A percentile compares a stretch with the other conserved stretches of the same genome.
These are phyloP conservation scores for Pseudomyrmex concolor DNA, from an alignment of 1,140 invertebrate genomes.

Conservation along the genomic window DNA sequence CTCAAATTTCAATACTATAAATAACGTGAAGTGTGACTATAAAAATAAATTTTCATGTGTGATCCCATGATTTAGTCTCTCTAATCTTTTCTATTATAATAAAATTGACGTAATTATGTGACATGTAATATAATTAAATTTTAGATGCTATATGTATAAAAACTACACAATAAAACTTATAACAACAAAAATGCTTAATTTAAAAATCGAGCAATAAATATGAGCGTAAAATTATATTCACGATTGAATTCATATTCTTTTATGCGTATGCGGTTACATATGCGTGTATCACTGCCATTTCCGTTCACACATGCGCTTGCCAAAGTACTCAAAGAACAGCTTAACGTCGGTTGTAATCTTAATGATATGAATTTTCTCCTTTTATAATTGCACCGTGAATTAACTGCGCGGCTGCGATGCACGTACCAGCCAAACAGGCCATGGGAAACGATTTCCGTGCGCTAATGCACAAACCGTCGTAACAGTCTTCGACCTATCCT, in stretches of 20 bases:
- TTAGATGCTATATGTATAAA: no score
- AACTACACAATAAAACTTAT: no score
- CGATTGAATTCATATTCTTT: not conserved
- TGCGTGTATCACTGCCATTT: slow-evolving; percentile 20
- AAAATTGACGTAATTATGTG: no score
- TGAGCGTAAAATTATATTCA: slow-evolving; percentile 4
- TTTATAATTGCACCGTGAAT: slow-evolving; percentile 67
- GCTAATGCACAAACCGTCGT: slow-evolving; percentile 43
- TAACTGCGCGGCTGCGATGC: slow-evolving; percentile 40
- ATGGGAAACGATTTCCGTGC: slow-evolving; percentile 69
- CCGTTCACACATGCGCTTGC: not conserved
- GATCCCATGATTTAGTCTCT: no score
- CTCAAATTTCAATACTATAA: no score
- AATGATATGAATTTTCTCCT: slow-evolving; percentile 68
- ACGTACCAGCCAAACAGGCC: slow-evolving; percentile 43
- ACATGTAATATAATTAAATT: no score
- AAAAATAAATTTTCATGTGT: no score
- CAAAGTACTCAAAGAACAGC: slow-evolving; percentile 48
- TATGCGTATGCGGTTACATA: not conserved
- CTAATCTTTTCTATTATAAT: no score
- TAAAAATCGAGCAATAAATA: no score
- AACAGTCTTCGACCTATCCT: slow-evolving; percentile 45
- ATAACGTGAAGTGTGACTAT: no score
- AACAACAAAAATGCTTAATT: no score
- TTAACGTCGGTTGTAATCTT: slow-evolving; percentile 59